Base-by-base conservation (phyloP, 2,888 invertebrate genomes). In the Nymphalis c-album region DNA sequence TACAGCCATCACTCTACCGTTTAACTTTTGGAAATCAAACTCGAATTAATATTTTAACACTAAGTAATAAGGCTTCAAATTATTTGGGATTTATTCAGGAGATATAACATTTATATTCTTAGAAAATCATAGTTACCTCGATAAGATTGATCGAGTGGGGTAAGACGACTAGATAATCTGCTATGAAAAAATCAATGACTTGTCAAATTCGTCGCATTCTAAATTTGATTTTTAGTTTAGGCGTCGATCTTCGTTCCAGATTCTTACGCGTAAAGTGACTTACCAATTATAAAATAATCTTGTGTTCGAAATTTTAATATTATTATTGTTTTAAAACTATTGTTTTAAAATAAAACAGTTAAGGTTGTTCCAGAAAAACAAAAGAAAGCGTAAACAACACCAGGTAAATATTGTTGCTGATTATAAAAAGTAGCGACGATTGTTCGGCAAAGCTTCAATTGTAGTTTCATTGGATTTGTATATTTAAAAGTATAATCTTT, bases 111-210 rank as follows among this genome's bases (percentile, higher is more conserved):
- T 86, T 78, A 68, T 59, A 63, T 74, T 69, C 70, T 74, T 48
- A 74, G 59, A 73, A 63, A 68, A 68, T 81, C 80, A 84, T 85
- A 85, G 88, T 85, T 85, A 78, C 81, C 81, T 85, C 82, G 87
- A 90, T 91, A 92, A 92, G 92, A 92, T 92, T 92, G 92, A 92
- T 92, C 91, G 90, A 92, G 92, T 91, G 91, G 86, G 88, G 91
- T 90, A 88, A 90, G 83, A 85, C 81, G 83, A 86, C 81, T 86
- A 91, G 91, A 91, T 91, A 85, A 91, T 91, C 91, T 92, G 86
- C 81, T 76, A 75, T 76, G 65, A 86, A 91, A 82, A 91, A 92
- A 90, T 85, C 86, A 80, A 88, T 92, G 92, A 92, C 92, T 92
- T 91, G 92, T 91, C 90, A 88, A 90, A 91, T 91, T 89, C 90